Conservation (phyloP, 2,888 invertebrate species). For the Cryptosula pallasiana region DNA sequence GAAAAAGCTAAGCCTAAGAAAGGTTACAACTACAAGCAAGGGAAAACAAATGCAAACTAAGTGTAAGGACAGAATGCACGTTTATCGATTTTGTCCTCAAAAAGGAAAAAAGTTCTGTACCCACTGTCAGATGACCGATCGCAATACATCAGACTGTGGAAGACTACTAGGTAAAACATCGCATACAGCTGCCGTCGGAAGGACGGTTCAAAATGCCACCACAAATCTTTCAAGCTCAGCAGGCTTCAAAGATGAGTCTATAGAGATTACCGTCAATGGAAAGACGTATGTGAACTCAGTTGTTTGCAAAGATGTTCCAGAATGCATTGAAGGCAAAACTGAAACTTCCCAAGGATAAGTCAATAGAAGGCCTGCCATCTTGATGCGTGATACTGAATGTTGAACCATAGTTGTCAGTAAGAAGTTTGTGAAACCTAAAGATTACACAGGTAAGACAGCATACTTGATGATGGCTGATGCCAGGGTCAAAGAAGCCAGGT, state of each 20-base stretch:
- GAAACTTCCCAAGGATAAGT: neutral
- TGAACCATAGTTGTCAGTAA: neutral
- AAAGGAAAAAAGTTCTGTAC: too few species aligned
- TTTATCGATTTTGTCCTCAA: too few species aligned
- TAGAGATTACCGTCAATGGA: slow-evolving; percentile 11
- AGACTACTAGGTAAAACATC: neutral
- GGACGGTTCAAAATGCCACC: neutral
- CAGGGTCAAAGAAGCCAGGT: neutral
- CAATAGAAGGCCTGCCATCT: neutral
- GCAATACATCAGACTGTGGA: too few species aligned
- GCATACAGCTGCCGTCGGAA: neutral
- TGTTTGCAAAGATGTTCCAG: slow-evolving; percentile 2
- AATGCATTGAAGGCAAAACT: neutral
- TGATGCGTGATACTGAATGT: slow-evolving; percentile 6
- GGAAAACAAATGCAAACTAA: neutral
- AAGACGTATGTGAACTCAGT: neutral
- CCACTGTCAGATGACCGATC: too few species aligned
- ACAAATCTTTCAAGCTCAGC: neutral
- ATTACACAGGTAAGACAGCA: neutral
- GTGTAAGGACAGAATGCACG: too few species aligned
- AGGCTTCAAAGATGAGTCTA: neutral
- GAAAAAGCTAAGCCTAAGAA: slow-evolving; percentile 19
- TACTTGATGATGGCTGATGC: slow-evolving; percentile 8
- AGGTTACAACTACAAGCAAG: neutral
- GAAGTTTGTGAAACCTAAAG: neutral